Conservation (phyloP, 2,888 invertebrate genomes). For the Syrista parreyssii region DNA sequence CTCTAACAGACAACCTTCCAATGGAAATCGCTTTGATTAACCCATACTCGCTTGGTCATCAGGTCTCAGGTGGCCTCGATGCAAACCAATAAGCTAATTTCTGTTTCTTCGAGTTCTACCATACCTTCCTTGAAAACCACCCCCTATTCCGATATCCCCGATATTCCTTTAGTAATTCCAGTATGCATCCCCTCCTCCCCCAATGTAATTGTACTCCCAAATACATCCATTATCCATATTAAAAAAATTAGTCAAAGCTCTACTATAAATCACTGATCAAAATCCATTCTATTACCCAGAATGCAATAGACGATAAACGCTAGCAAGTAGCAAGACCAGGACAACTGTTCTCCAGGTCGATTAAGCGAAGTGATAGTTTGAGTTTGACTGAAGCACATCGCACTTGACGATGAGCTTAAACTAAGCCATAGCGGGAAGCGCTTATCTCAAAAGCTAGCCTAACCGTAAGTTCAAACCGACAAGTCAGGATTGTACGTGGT, state of each 20-base stretch:
- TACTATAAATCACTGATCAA: not conserved
- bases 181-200: not conserved
- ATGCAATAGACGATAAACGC: not conserved
- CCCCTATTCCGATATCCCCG: too few species aligned
- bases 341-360: slow-evolving; percentile 9
- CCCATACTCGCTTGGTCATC: not conserved
- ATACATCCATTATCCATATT: not conserved
- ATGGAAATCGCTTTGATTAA: not conserved
- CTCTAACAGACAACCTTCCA: not conserved
- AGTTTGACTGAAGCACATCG: slow-evolving; percentile 33
- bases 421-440: slow-evolving; percentile 36
- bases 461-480: slow-evolving; percentile 35
- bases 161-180: not conserved
- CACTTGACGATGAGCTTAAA: slow-evolving; percentile 35
- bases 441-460: slow-evolving; percentile 39
- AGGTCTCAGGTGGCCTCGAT: not conserved
- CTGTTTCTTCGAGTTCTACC: not conserved
- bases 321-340: not conserved
- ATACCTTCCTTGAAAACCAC: not conserved
- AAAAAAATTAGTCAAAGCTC: not conserved
- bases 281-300: not conserved
- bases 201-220: not conserved
- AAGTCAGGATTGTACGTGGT: slow-evolving; percentile 33
- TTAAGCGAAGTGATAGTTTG: slow-evolving; percentile 30
- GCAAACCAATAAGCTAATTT: not conserved